A percentile compares a stretch with the other conserved stretches of the same genome.
Evolutionary conservation across 2,113 vertebrate species (phyloP).

Genomic region (Crotalus viridis): DNA sequence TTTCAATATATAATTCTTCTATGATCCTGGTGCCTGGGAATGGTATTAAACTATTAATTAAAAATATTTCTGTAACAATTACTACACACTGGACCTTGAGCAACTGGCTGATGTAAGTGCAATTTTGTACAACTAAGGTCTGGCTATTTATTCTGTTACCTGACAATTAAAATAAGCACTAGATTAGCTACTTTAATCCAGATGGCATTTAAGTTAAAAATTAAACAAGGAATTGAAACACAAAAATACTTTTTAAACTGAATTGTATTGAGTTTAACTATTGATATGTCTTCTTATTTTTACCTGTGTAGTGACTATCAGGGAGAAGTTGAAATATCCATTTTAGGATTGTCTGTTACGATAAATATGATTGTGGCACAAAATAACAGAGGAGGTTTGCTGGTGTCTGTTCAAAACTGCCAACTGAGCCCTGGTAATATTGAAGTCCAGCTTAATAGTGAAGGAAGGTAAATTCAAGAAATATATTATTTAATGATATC

Average conservation of each 20-base stretch:
- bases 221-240: not conserved
- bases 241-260: not conserved
- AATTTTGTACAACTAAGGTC: not conserved
- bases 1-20: constrained; percentile 65
- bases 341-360: constrained; percentile 59
- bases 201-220: not conserved
- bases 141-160: not conserved
- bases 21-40: constrained; percentile 60
- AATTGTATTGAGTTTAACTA: not conserved
- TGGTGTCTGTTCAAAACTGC: constrained; percentile 47
- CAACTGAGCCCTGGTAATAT: constrained; percentile 23
- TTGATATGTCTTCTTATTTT: not conserved
- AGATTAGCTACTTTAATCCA: not conserved
- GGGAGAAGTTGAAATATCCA: constrained; percentile 57
- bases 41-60: constrained; percentile 55
- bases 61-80: constrained; percentile 54
- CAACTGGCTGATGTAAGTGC: constrained; percentile 62
- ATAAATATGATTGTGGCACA: constrained; percentile 37
- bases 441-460: constrained; percentile 42
- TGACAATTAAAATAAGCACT: not conserved
- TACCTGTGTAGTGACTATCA: constrained; percentile 50
- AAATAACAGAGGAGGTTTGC: constrained; percentile 47
- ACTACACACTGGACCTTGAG: constrained; percentile 58
- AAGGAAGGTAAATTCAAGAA: constrained; percentile 16
- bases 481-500: not conserved